Base-by-base conservation (phyloP, 2,888 invertebrate genomes). In the Mantis religiosa region DNA sequence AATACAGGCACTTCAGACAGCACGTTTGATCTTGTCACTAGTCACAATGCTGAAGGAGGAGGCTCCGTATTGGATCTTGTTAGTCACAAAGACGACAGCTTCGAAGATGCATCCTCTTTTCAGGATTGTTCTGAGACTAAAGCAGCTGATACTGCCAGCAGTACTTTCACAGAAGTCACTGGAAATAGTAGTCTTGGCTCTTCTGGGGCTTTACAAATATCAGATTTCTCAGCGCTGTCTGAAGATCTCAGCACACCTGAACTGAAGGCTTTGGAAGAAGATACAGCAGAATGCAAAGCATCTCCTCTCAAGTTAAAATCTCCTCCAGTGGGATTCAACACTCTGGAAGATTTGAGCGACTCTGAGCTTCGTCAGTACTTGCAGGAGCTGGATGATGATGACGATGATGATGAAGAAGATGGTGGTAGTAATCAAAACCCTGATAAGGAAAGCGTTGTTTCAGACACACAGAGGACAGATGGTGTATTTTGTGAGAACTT, bases 371-470 rank as follows among this genome's bases (percentile, higher is more conserved):
- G 90, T n/a, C 85, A 89, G 28, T 90, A 89, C 84, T 84, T 90
- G 20, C 89, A 93, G 12, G 93, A 93, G 89, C 91, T 94, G 28
- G 94, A 94, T 87, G 92, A 93, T 15, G 82, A 87, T 20, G 89
- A 86, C 4, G 47, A 71, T 54, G 83, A 87, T 7, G 4, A 85
- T 8, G 83, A n/a, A 28, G 27, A 4, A 14, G 54, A 20, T 71
- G 54, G 25, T 20, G 6, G 3, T 4, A 71, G 25, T 25, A 71
- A 71, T 6, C 54, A 20, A 71, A 71, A 71, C 20, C 20, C 20
- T 71, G 25, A 15, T 71, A 20, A 20, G 15, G 54, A 15, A 71
- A 71, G 14, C 6, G 25, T 20, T 4, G 4, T 6, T 25, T 20
- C 54, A 71, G 54, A 15, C 1, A 25, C 15, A 20, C 25, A 20